Conservation (phyloP, 1,140 invertebrate species). For the Charaxes varanes region DNA sequence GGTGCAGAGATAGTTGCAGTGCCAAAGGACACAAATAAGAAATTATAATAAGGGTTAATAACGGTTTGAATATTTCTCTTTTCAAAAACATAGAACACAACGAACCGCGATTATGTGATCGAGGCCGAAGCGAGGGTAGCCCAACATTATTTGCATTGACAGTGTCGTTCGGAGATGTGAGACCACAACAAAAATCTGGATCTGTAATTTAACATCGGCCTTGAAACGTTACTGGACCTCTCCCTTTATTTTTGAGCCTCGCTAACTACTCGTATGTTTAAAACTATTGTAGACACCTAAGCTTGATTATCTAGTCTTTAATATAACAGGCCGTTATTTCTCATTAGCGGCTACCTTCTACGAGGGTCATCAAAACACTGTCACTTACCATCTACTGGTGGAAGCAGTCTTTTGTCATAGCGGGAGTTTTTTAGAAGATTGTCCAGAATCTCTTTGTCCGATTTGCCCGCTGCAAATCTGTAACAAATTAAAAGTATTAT, state of each 20-base stretch:
- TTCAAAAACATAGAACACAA: slow-evolving; percentile 72
- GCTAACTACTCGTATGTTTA: no score
- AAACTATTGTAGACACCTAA: no score
- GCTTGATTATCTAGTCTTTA: no score
- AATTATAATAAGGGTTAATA: slow-evolving; percentile 8
- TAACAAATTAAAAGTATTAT: slow-evolving; percentile 11
- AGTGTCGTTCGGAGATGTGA: slow-evolving; percentile 82
- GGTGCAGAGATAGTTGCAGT: slow-evolving; percentile 15
- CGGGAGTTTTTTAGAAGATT: slow-evolving; percentile 85
- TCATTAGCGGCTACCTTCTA: no score
- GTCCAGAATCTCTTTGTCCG: slow-evolving; percentile 92
- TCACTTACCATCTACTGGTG: slow-evolving; percentile 86
- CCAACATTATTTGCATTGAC: slow-evolving; percentile 67
- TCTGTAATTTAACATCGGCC: slow-evolving; percentile 80
- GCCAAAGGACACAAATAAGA: slow-evolving; percentile 11
- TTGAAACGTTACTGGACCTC: slow-evolving; percentile 8
- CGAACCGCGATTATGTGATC: slow-evolving; percentile 80
- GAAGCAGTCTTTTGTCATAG: slow-evolving; percentile 90
- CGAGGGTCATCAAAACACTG: background rate
- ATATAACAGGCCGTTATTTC: no score
- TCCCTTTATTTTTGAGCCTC: no score
- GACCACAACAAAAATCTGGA: slow-evolving; percentile 90
- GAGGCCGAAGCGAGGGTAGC: slow-evolving; percentile 76
- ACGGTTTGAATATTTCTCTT: slow-evolving; percentile 54
- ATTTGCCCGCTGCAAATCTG: slow-evolving; percentile 90